Percentiles rank a stretch among this genome's conserved stretches.
phyloP scores from a whole-genome alignment of 2,797 vertebrate species.

The Manis crassicaudata region DNA sequence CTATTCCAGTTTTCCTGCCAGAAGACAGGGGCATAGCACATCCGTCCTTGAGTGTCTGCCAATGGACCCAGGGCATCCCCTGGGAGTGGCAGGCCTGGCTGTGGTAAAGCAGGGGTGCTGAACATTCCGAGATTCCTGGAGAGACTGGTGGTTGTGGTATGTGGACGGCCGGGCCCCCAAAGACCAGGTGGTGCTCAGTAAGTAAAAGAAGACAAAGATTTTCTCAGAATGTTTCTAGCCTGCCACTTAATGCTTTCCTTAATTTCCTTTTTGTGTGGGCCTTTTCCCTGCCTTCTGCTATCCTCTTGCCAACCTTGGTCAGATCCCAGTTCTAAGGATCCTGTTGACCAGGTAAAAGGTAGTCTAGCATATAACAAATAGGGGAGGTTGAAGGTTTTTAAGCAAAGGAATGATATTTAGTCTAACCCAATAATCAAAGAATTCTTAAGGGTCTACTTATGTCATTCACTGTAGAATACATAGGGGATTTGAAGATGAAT shows the following conservation, averaged over 20 bases:
- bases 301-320: background rate
- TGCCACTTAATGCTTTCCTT: background rate
- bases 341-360: background rate
- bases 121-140: background rate
- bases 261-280: background rate
- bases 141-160: background rate
- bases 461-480: background rate
- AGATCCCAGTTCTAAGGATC: background rate
- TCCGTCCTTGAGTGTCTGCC: background rate
- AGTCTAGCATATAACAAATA: background rate
- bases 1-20: conserved; percentile 37
- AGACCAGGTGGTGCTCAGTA: background rate
- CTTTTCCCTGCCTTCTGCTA: background rate
- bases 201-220: background rate
- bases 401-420: background rate
- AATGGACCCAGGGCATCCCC: background rate
- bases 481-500: background rate
- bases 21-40: background rate
- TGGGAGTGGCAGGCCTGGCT: background rate
- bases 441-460: background rate
- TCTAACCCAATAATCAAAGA: background rate
- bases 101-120: background rate
- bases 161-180: background rate
- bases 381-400: background rate
- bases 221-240: background rate